phyloP scores from a whole-genome alignment of 2,888 invertebrate genomes.

The Protophormia terraenovae region DNA sequence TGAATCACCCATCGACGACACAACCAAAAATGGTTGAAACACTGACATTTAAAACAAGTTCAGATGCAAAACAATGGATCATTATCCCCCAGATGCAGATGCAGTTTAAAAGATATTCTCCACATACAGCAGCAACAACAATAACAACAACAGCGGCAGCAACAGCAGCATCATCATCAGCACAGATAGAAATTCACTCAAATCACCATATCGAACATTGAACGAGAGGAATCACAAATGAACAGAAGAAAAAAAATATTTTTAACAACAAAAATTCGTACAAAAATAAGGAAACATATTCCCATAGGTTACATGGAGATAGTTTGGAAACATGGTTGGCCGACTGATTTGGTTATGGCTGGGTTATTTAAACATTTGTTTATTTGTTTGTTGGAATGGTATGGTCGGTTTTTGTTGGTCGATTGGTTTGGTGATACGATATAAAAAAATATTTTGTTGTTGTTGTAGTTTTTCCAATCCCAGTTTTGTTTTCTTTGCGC shows the following conservation, averaged over 20 bases:
- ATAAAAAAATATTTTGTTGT: slow-evolving; percentile 21
- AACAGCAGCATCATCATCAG: slow-evolving; percentile 56
- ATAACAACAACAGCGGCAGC: slow-evolving; percentile 71
- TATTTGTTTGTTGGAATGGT: slow-evolving; percentile 66
- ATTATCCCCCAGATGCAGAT: slow-evolving; percentile 77
- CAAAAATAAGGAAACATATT: slow-evolving; percentile 58
- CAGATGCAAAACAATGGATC: slow-evolving; percentile 80
- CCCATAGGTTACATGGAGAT: slow-evolving; percentile 60
- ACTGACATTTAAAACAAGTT: slow-evolving; percentile 79
- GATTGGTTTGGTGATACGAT: slow-evolving; percentile 43
- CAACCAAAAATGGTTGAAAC: slow-evolving; percentile 70
- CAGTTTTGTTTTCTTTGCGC: background rate
- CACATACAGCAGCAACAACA: slow-evolving; percentile 23
- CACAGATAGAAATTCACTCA: slow-evolving; percentile 58
- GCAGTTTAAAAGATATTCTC: slow-evolving; percentile 57
- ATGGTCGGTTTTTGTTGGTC: slow-evolving; percentile 33
- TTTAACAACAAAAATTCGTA: slow-evolving; percentile 24
- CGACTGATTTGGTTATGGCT: slow-evolving; percentile 59
- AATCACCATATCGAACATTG: slow-evolving; percentile 70
- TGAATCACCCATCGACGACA: slow-evolving; percentile 69
- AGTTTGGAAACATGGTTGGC: slow-evolving; percentile 62
- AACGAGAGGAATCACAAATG: slow-evolving; percentile 47
- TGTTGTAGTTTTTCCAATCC: slow-evolving; percentile 31
- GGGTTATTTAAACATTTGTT: slow-evolving; percentile 36
- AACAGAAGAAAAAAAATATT: background rate